These are phyloP conservation scores for Petrocephalus schoutedeni DNA, from an alignment of 2,797 vertebrate genomes.

Conservation along the genomic window DNA sequence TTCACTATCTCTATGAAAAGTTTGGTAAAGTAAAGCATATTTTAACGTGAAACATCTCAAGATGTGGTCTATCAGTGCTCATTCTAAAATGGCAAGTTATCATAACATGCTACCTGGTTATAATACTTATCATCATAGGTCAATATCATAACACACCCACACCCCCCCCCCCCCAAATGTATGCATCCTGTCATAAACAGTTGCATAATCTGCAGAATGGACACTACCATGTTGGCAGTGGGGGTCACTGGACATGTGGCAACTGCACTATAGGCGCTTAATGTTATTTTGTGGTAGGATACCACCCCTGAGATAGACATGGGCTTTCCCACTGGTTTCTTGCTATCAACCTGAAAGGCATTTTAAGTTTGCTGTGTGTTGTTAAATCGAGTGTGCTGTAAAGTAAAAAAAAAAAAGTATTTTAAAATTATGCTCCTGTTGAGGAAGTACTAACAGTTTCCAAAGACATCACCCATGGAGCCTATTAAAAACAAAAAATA, in stretches of 20 bases:
- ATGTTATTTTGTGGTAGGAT: neutral
- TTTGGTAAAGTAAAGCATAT: neutral
- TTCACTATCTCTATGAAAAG: neutral
- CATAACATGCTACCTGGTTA: neutral
- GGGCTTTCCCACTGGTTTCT: neutral
- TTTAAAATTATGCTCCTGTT: neutral
- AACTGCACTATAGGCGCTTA: neutral
- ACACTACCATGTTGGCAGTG: neutral
- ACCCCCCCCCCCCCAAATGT: neutral
- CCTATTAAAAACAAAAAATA: neutral
- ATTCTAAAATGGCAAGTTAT: neutral
- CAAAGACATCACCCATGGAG: neutral
- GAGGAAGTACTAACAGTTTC: neutral
- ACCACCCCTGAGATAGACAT: neutral
- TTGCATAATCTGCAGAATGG: neutral
- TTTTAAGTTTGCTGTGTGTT: neutral
- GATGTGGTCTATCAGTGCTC: neutral
- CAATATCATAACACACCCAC: neutral
- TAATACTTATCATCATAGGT: neutral
- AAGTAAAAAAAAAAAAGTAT: neutral
- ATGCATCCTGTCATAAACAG: neutral
- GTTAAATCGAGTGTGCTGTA: neutral
- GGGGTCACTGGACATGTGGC: neutral
- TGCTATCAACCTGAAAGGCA: neutral
- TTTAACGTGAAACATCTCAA: neutral